Evolutionary conservation across 2,113 vertebrate genomes (phyloP).

Genomic region (Brachionichthys hirsutus): DNA sequence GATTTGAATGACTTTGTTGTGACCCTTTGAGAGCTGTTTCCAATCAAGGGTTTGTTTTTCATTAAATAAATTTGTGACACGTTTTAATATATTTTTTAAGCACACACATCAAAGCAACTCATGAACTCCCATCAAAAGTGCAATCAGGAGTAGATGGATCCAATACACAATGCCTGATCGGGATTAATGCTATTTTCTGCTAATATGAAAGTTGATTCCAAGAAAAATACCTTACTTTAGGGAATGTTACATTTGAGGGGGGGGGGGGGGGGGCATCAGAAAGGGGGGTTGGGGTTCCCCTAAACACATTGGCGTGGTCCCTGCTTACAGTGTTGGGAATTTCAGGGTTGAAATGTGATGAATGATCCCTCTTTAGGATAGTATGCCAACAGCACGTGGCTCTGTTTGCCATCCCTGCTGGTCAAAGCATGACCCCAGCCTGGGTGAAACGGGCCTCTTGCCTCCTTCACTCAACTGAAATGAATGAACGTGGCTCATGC

Average conservation of each 20-base stretch:
- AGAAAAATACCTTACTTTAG: slow-evolving; percentile 13
- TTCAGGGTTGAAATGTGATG: slow-evolving; percentile 42
- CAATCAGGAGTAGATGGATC: too few relatives aligned
- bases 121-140: too few relatives aligned
- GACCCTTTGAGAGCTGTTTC: slow-evolving; percentile 25
- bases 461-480: neutral
- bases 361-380: slow-evolving; percentile 32
- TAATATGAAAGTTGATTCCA: neutral
- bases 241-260: slow-evolving; percentile 39
- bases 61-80: slow-evolving; percentile 7
- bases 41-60: slow-evolving; percentile 22
- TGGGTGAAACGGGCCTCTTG: neutral
- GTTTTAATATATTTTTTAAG: neutral
- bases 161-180: neutral
- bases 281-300: slow-evolving; percentile 3
- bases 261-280: neutral
- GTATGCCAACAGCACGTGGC: slow-evolving; percentile 51
- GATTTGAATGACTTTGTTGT: slow-evolving; percentile 25
- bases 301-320: slow-evolving; percentile 26
- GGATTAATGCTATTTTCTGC: neutral
- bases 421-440: neutral
- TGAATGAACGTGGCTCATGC: too few relatives aligned
- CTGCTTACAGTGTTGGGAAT: slow-evolving; percentile 21
- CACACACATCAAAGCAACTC: too few relatives aligned
- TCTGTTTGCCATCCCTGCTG: slow-evolving; percentile 51